Evolutionary conservation across 2,113 vertebrate species (phyloP), one percentile per base, ranked within the genome.

Genomic region (Takifugu flavidus): DNA sequence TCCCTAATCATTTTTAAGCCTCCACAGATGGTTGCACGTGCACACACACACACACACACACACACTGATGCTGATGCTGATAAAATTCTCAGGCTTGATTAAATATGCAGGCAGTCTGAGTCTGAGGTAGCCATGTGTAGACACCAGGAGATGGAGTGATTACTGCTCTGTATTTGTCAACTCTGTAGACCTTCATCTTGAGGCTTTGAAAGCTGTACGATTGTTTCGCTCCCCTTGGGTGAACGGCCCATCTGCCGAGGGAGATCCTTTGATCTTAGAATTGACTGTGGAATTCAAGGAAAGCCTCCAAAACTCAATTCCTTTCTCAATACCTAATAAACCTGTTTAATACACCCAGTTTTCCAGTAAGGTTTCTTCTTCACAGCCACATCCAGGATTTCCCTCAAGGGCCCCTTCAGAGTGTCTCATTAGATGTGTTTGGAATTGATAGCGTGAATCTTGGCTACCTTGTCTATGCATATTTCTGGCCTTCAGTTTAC

Each of bases 401-500:
- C 10, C 27, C 34, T 1, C 28, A 10, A 12, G 25, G 34, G 34
- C 34, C 34, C 34, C 44, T 58, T 60, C 57, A 20, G 59, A 72
- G 56, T 27, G 4, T 49, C 13, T 4, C 45, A 8, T 25, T 59
- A 6, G 25, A 45, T 49, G 52, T 53, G 56, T 46, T 59, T 31
- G 3, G 20, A 25, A 67, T 2, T 13, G 59, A 64, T 56, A 50
- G 52, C 34, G 27, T 28, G 46, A 6, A 20, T 56, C 59, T 56
- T 29, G 15, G 39, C 28, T 51, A 65, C 25, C 43, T 65, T 25
- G 65, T 79, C 12, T 46, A 54, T 63, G 31, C 53, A 53, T 46
- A 53, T 59, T 44, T 49, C 62, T 49, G 60, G 56, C 58, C 65
- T 74, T 43, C 77, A n/a, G 42, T 83, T 70, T 53, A 56, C 75